Conservation (phyloP, 2,113 vertebrate species). For the Jaculus jaculus region DNA sequence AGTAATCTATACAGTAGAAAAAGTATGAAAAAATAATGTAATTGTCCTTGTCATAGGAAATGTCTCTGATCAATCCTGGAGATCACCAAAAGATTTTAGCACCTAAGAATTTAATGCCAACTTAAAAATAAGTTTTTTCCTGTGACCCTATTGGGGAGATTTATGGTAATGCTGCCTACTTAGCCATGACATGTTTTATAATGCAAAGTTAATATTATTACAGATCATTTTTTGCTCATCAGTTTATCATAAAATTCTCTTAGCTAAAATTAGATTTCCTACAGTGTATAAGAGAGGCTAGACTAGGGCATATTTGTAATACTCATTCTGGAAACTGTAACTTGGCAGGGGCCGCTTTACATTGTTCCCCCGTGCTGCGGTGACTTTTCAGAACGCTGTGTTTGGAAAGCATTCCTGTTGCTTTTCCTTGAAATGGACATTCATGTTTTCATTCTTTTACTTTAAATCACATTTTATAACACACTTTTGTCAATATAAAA, state of each 20-base stretch:
- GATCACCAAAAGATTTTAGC: background rate
- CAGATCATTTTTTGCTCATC: background rate
- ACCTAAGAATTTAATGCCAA: background rate
- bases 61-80: constrained; percentile 28
- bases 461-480: no score
- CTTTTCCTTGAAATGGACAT: constrained; percentile 16
- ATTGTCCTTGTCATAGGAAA: background rate
- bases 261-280: constrained; percentile 20
- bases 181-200: background rate
- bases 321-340: background rate
- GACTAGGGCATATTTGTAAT: background rate
- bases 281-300: background rate
- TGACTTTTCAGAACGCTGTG: background rate
- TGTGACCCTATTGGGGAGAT: background rate
- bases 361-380: background rate
- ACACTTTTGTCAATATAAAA: background rate
- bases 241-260: background rate
- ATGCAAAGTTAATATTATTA: constrained; percentile 1
- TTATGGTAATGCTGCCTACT: background rate
- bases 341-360: background rate
- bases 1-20: constrained; percentile 10
- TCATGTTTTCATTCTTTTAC: no score
- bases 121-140: background rate
- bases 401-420: constrained; percentile 13
- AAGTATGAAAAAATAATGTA: background rate